phyloP scores from a whole-genome alignment of 2,888 invertebrate species.

The Sarcophaga carnaria region DNA sequence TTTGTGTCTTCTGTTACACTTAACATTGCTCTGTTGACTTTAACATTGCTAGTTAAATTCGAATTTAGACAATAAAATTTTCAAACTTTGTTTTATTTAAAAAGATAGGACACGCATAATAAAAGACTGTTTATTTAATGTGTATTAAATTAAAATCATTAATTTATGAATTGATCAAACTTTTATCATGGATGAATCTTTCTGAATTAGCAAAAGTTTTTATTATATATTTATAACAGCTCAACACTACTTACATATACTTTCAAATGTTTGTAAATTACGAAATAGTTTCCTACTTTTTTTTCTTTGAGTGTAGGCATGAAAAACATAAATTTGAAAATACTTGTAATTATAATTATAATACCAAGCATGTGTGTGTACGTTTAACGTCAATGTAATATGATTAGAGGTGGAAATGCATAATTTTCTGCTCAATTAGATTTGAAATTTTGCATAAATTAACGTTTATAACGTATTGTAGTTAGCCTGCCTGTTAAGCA shows the following conservation, averaged over 20 bases:
- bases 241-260: not conserved
- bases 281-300: not conserved
- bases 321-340: not conserved
- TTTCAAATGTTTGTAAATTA: not conserved
- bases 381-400: constrained; percentile 42
- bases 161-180: too few relatives aligned
- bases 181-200: too few relatives aligned
- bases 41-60: not conserved
- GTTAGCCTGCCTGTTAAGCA: not conserved
- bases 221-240: too few relatives aligned
- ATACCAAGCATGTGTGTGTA: not conserved
- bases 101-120: too few relatives aligned
- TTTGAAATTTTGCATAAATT: constrained; percentile 37
- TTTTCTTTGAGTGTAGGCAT: constrained; percentile 13
- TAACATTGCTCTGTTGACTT: too few relatives aligned
- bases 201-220: too few relatives aligned
- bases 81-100: too few relatives aligned
- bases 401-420: constrained; percentile 55
- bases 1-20: too few relatives aligned
- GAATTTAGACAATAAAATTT: not conserved
- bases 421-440: constrained; percentile 66
- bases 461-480: constrained; percentile 1
- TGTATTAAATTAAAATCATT: too few relatives aligned
- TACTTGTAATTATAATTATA: not conserved
- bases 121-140: too few relatives aligned